Evolutionary conservation across 2,888 invertebrate genomes (phyloP).

Genomic region (Agelastica alni): DNA sequence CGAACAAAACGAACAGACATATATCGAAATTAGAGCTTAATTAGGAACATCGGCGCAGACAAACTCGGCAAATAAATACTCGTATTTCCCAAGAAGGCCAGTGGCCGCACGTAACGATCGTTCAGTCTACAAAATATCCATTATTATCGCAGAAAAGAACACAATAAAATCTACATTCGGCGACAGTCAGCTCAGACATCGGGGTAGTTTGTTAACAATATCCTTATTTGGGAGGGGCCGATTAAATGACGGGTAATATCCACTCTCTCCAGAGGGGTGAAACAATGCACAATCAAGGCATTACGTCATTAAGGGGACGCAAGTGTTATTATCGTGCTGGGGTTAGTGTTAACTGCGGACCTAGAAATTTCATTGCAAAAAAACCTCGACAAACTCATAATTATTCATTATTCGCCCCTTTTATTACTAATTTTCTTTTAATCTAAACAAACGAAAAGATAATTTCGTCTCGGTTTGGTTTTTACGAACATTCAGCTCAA

Average conservation of each 20-base stretch:
- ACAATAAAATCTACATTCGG: conserved; percentile 30
- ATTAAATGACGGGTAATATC: conserved; percentile 55
- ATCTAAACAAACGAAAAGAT: conserved; percentile 8
- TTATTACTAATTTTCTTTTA: conserved; percentile 9
- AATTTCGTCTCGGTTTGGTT: too few species aligned
- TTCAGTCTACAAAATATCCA: conserved; percentile 38
- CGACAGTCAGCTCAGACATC: conserved; percentile 27
- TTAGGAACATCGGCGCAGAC: conserved; percentile 10
- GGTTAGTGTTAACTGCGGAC: conserved; percentile 31
- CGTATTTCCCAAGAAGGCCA: conserved; percentile 30
- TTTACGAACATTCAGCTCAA: too few species aligned
- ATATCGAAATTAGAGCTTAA: neutral
- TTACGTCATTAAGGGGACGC: conserved; percentile 55
- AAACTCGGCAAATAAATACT: conserved; percentile 33
- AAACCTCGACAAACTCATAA: conserved; percentile 13
- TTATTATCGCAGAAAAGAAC: conserved; percentile 31
- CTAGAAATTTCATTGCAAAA: conserved; percentile 21
- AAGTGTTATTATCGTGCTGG: conserved; percentile 47
- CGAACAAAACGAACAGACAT: neutral
- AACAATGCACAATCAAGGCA: conserved; percentile 58
- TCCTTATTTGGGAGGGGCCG: conserved; percentile 53
- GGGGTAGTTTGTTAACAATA: conserved; percentile 55
- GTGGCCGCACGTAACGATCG: conserved; percentile 31
- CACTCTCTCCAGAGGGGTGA: conserved; percentile 50
- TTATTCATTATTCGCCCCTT: conserved; percentile 14